Base-by-base conservation (phyloP, 2,888 invertebrate species). In the Cheilosia urbana region DNA sequence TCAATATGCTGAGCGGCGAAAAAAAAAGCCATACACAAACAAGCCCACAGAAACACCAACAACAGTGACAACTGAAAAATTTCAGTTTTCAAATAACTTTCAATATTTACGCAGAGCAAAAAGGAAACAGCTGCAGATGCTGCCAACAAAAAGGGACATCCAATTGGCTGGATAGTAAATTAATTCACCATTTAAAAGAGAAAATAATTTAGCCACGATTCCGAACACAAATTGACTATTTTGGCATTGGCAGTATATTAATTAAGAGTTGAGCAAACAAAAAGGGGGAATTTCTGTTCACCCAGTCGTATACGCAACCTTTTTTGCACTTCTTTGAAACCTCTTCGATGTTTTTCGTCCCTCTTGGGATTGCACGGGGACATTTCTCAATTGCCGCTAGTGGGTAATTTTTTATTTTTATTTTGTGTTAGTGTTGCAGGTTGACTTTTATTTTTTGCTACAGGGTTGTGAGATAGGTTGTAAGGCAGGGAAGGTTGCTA, bases 131-230 rank as follows among this genome's bases (percentile, higher is more conserved):
- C 57, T 66, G 66, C 47, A n/a, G 3, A 27, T 15, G 21, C n/a
- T 37, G 13, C 13, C 37, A 47, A 27, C 0, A 51, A 40, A 60
- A 77, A 42, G 62, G 51, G 51, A 62, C 77, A 62, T 62, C 68
- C 77, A 55, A 69, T 62, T 71, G 62, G 62, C 53, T 47, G 62
- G 69, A 63, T 55, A 63, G 77, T 69, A 69, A 78, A 69, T 78
- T 78, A 69, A 69, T 78, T 63, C 62, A 71, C 13, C 19, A 47
- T 78, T 78, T 78, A 37, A 63, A 69, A 49, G 17, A 27, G 17
- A 34, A n/a, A 24, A 78, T 42, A 62, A 78, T 51, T 51, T 11
- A 27, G 42, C 45, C 17, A 55, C 53, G 62, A n/a, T 73, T 78
- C 27, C 24, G 69, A 58, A 11, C 51, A 30, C 68, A 55, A 49